A percentile compares a stretch with the other conserved stretches of the same genome.
phyloP scores from a whole-genome alignment of 2,797 vertebrate genomes.

The Anguilla megastoma region DNA sequence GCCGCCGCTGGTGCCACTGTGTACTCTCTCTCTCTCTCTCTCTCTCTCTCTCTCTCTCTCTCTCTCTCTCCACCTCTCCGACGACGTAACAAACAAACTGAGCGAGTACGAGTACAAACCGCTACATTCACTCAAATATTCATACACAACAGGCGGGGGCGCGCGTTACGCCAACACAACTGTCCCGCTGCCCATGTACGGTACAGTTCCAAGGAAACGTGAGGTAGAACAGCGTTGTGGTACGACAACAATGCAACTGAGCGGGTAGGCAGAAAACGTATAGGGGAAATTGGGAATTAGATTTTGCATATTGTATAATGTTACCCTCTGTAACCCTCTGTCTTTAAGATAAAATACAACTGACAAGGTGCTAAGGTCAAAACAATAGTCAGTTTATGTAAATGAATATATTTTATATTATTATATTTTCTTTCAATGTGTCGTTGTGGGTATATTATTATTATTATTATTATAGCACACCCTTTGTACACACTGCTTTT shows the following conservation, averaged over 20 bases:
- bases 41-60: constrained; percentile 60
- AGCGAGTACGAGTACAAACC: constrained; percentile 60
- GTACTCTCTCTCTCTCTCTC: constrained; percentile 39
- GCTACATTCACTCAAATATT: constrained; percentile 69
- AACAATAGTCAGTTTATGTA: neutral
- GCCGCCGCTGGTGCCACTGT: constrained; percentile 51
- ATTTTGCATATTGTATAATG: neutral
- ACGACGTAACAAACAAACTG: constrained; percentile 58
- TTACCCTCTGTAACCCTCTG: neutral
- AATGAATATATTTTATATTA: neutral
- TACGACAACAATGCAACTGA: constrained; percentile 54
- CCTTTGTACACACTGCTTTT: constrained; percentile 36
- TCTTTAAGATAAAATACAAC: neutral
- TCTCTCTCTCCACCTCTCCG: constrained; percentile 53
- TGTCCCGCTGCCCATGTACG: constrained; percentile 49
- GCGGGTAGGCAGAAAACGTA: constrained; percentile 42
- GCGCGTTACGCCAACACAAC: constrained; percentile 64
- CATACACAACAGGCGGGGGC: constrained; percentile 68
- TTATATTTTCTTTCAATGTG: neutral
- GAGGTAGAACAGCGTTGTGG: constrained; percentile 37
- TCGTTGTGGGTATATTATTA: neutral
- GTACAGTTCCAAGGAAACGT: constrained; percentile 44
- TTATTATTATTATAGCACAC: neutral
- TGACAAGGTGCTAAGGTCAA: neutral
- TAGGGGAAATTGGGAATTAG: neutral